Evolutionary conservation across 2,888 invertebrate genomes (phyloP).

Genomic region (Trilocha varians): DNA sequence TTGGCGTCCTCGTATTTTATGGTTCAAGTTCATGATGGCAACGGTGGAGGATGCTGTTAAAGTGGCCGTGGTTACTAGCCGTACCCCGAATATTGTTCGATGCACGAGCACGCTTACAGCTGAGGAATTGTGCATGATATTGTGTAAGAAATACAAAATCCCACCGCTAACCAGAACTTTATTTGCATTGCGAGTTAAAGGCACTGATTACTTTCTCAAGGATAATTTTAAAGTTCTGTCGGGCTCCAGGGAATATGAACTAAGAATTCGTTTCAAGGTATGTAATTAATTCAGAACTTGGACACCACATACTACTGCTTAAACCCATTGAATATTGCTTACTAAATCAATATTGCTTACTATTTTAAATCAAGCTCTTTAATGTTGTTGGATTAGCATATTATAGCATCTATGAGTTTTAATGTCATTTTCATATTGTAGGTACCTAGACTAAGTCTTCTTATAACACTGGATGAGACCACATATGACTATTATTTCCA

Average conservation of each 20-base stretch:
- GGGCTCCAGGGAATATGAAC: constrained; percentile 76
- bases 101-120: constrained; percentile 62
- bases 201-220: constrained; percentile 79
- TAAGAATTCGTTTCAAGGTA: constrained; percentile 87
- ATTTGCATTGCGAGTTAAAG: constrained; percentile 81
- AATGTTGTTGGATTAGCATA: too few species aligned
- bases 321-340: too few species aligned
- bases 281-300: too few species aligned
- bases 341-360: too few species aligned
- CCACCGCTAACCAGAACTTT: constrained; percentile 84
- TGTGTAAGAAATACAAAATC: constrained; percentile 82
- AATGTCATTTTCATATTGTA: constrained; percentile 17
- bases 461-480: constrained; percentile 78
- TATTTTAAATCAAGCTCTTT: too few species aligned
- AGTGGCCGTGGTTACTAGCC: constrained; percentile 57
- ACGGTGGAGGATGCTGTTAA: constrained; percentile 54
- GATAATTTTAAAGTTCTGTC: constrained; percentile 67
- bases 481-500: constrained; percentile 90
- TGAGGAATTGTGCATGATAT: constrained; percentile 80
- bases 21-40: constrained; percentile 58
- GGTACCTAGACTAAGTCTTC: constrained; percentile 74
- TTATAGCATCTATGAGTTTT: too few species aligned
- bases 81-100: constrained; percentile 49
- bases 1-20: constrained; percentile 37
- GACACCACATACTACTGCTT: too few species aligned